Conservation (phyloP, 2,113 vertebrate species). For the Oryzias melastigma region DNA sequence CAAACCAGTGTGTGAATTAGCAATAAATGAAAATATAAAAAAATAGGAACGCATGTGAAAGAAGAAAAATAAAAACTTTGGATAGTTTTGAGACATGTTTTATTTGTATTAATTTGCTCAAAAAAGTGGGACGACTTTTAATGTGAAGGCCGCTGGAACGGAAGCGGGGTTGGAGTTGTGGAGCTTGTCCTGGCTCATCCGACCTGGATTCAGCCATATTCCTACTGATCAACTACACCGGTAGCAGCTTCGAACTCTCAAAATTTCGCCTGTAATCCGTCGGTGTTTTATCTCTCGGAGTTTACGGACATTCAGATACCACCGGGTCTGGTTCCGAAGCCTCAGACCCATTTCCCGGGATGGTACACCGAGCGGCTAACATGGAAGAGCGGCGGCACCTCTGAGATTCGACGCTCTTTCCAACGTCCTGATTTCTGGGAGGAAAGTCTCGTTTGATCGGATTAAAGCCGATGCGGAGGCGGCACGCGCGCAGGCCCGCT, state of each 20-base stretch:
- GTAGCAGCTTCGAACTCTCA: slow-evolving; percentile 7
- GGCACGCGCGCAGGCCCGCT: slow-evolving; percentile 17
- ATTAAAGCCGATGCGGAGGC: slow-evolving; percentile 61
- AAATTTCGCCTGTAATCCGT: background rate
- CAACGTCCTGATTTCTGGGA: slow-evolving; percentile 52
- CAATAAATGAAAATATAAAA: too few species aligned
- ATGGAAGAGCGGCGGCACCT: slow-evolving; percentile 54
- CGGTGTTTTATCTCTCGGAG: background rate
- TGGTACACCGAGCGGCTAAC: slow-evolving; percentile 17
- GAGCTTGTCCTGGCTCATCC: slow-evolving; percentile 8
- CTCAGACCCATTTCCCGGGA: slow-evolving; percentile 11
- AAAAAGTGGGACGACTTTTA: slow-evolving; percentile 19
- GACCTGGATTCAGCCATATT: slow-evolving; percentile 64
- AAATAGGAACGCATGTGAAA: background rate
- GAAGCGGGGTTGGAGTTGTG: background rate
- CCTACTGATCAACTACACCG: slow-evolving; percentile 46
- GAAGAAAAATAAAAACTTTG: background rate
- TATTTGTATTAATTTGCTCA: background rate
- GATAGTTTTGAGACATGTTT: background rate
- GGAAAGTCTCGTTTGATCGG: slow-evolving; percentile 69
- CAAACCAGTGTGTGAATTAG: too few species aligned
- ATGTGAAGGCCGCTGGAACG: slow-evolving; percentile 33
- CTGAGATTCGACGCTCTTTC: slow-evolving; percentile 63
- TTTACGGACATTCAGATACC: background rate
- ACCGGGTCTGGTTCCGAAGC: background rate